Conservation (phyloP, 2,888 invertebrate species). For the Rhamnusium bicolor region DNA sequence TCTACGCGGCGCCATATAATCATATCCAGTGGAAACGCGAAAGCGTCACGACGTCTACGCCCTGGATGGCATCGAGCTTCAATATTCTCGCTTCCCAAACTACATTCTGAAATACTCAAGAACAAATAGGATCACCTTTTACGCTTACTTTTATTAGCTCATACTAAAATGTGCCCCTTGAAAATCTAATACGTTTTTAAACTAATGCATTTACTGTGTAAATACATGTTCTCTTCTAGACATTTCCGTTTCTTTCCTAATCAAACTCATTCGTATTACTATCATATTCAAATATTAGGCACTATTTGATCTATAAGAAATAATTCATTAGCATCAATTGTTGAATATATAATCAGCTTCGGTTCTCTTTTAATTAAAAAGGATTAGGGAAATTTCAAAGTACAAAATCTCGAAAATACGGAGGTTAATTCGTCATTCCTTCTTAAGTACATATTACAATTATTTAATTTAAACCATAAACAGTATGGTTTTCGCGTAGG, state of each 20-base stretch:
- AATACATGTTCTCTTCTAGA: background rate
- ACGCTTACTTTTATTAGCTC: constrained; percentile 2
- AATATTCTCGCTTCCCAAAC: background rate
- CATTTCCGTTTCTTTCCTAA: background rate
- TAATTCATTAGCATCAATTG: too few relatives aligned
- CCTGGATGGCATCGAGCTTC: background rate
- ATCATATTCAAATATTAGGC: too few relatives aligned
- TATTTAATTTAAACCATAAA: too few relatives aligned
- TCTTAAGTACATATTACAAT: too few relatives aligned
- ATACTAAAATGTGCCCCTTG: background rate
- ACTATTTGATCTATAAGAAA: too few relatives aligned
- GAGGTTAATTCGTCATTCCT: too few relatives aligned
- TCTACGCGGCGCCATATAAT: constrained; percentile 15
- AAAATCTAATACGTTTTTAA: background rate
- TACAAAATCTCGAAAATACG: too few relatives aligned
- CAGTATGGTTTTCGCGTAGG: too few relatives aligned
- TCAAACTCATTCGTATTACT: background rate
- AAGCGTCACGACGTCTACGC: constrained; percentile 13
- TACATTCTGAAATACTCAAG: background rate
- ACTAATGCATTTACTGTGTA: too few relatives aligned
- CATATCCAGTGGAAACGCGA: constrained; percentile 2
- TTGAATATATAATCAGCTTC: too few relatives aligned
- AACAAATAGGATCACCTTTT: constrained; percentile 4
- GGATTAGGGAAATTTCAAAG: too few relatives aligned
- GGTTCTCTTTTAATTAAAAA: too few relatives aligned